Evolutionary conservation across 2,113 vertebrate genomes (phyloP), one percentile per base, ranked within the genome.

Genomic region (Oryzias celebensis): DNA sequence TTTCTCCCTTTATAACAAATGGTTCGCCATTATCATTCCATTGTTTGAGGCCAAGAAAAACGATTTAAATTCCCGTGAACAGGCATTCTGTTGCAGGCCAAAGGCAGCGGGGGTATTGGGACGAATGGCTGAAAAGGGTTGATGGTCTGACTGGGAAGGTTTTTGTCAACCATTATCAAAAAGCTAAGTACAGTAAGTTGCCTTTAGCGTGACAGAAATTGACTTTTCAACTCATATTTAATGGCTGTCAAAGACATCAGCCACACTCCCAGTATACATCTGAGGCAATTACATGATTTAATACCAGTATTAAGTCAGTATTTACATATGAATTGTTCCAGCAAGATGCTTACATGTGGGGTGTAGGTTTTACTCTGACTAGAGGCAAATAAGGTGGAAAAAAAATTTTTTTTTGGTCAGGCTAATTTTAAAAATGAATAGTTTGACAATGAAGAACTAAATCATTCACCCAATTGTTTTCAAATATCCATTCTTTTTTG

Each of bases 1-100:
- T 74, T 72, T 31, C 71, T 52, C 51, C 48, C 62, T 75, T 62
- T 81, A 66, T 80, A 73, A 77, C 80, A 74, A 62, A 60, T 54
- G 50, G 84, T 86, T 78, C 64, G 56, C 80, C 65, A 81, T 87
- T 89, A 88, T 88, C 84, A 83, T 87, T 88, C 75, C 73, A 80
- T 87, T 83, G 81, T 85, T 61, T 82, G 61, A 66, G 74, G 62
- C 80, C 65, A 83, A 81, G 68, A 80, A 89, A 90, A 90, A 90
- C 81, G 76, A 89, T 91, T 88, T 80, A 82, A 87, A 87, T 84
- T 87, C 84, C 68, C 41, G 52, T 88, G 85, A 78, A 83, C 68
- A 64, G 78, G 87, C 73, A 87, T 88, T 58, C 61, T 80, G 75
- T 89, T 75, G 48, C 72, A 36, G 82, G 84, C 81, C 87, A 79